Percentiles rank a stretch among this genome's conserved stretches.
Conservation (phyloP, 1,140 invertebrate species). For the Gonioctena quinquepunctata region DNA sequence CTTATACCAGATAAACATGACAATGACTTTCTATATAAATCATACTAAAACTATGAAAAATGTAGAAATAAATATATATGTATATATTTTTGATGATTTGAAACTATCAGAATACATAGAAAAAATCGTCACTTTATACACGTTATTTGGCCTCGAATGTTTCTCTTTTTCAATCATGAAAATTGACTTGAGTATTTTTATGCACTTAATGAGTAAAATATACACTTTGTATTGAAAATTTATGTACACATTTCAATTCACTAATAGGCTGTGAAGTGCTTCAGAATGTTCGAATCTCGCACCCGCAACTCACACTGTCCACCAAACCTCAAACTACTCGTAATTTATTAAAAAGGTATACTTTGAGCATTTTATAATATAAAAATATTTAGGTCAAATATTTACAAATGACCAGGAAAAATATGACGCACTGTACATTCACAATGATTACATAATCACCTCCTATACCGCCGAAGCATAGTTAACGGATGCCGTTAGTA, state of each 20-base stretch:
- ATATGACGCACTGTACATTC: background rate
- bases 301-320: too few relatives aligned
- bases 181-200: constrained; percentile 25
- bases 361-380: constrained; percentile 11
- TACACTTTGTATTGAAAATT: constrained; percentile 19
- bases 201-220: constrained; percentile 16
- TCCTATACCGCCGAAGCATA: background rate
- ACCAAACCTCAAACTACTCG: background rate
- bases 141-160: constrained; percentile 23
- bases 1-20: constrained; percentile 7
- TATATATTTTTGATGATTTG: constrained; percentile 18
- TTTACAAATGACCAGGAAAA: background rate
- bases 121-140: constrained; percentile 16
- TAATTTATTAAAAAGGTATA: background rate
- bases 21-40: background rate
- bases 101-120: constrained; percentile 25
- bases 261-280: background rate
- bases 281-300: background rate
- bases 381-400: constrained; percentile 7
- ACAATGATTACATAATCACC: background rate
- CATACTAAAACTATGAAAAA: too few relatives aligned
- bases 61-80: constrained; percentile 3
- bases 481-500: constrained; percentile 91
- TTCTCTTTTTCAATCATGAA: background rate
- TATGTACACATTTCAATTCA: constrained; percentile 14